Evolutionary conservation across 2,113 vertebrate genomes (phyloP).

Genomic region (Athene cunicularia): DNA sequence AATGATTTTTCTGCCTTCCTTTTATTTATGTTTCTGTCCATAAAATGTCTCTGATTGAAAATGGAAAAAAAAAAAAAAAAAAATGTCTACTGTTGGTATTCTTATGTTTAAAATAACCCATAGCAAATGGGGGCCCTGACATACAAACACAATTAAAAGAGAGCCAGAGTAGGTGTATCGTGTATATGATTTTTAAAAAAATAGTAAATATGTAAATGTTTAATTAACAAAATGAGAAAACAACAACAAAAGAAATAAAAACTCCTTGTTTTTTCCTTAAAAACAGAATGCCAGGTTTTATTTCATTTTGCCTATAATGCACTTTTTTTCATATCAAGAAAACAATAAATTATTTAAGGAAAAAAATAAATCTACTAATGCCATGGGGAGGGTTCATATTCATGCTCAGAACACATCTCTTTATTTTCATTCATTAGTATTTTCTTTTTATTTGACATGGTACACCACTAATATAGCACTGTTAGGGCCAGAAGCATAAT

Average conservation of each 20-base stretch:
- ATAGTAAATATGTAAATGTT: background rate
- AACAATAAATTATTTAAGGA: background rate
- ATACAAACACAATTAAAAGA: background rate
- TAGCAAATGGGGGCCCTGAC: fast-evolving
- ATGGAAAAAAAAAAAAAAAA: background rate
- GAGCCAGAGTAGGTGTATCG: fast-evolving
- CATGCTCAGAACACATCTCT: background rate
- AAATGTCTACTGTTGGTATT: background rate
- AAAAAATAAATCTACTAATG: background rate
- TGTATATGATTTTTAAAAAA: background rate
- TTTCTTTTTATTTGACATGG: background rate
- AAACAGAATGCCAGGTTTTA: background rate
- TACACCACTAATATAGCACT: background rate
- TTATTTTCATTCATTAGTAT: background rate
- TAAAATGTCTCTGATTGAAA: background rate
- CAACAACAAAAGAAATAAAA: background rate
- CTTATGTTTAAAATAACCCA: background rate
- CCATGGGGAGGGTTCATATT: background rate
- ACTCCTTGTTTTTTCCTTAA: background rate
- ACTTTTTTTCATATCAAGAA: background rate
- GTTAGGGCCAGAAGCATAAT: background rate
- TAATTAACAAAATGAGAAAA: background rate
- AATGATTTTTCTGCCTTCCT: background rate
- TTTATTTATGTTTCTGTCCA: background rate
- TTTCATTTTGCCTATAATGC: background rate